Conservation (phyloP, 2,888 invertebrate species). For the Polyommatus iphigenia region DNA sequence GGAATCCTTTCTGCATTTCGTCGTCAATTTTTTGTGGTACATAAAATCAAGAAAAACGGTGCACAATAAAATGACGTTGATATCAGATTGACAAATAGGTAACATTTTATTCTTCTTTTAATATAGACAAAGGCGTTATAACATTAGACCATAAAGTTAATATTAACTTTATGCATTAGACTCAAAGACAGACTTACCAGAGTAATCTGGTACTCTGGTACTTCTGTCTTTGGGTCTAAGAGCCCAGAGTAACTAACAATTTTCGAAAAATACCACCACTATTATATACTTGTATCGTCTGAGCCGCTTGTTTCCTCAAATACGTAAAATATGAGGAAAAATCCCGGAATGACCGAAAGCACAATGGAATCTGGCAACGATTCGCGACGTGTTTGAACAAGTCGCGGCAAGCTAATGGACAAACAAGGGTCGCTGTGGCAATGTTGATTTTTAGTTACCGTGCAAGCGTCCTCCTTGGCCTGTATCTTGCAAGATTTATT, state of each 20-base stretch:
- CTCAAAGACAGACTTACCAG: not conserved
- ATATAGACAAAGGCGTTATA: not conserved
- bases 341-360: conserved; percentile 38
- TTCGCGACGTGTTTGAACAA: conserved; percentile 59
- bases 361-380: conserved; percentile 47
- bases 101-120: not conserved
- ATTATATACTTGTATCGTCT: not conserved
- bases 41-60: conserved; percentile 11
- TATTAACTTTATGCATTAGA: no score
- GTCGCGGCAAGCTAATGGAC: conserved; percentile 75
- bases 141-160: not conserved
- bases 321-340: conserved; percentile 34
- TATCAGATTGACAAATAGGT: not conserved
- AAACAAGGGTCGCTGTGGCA: conserved; percentile 68
- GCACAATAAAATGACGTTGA: not conserved
- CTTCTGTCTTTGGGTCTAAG: no score
- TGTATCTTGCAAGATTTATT: conserved; percentile 73
- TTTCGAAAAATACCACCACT: conserved; percentile 13
- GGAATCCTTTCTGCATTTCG: conserved; percentile 40
- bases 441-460: conserved; percentile 76
- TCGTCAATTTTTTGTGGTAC: not conserved
- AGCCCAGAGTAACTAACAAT: not conserved
- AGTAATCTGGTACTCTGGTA: no score
- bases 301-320: not conserved
- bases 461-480: conserved; percentile 51